A percentile compares a stretch with the other conserved stretches of the same genome.
Evolutionary conservation across 2,113 vertebrate species (phyloP).

Genomic region (Stigmatopora nigra): DNA sequence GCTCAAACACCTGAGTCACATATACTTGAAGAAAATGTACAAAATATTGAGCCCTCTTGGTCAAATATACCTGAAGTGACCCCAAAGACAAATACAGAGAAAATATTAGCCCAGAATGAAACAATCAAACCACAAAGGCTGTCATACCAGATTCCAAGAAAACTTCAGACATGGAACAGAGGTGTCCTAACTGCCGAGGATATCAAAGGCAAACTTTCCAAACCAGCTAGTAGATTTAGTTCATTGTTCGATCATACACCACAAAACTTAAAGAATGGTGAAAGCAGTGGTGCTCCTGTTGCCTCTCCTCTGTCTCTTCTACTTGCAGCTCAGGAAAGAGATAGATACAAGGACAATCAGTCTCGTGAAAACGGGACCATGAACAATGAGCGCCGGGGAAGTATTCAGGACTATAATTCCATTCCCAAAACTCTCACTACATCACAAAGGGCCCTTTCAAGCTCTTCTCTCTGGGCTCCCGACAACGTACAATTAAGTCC

Average conservation of each 20-base stretch:
- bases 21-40: constrained; percentile 40
- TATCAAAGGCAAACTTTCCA: constrained; percentile 22
- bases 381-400: constrained; percentile 25
- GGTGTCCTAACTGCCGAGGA: constrained; percentile 11
- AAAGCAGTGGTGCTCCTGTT: constrained; percentile 33
- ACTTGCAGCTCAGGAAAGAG: constrained; percentile 81
- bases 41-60: constrained; percentile 17
- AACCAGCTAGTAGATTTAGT: constrained; percentile 38
- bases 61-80: constrained; percentile 8
- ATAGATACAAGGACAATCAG: constrained; percentile 65
- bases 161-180: constrained; percentile 22
- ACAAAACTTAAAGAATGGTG: constrained; percentile 59
- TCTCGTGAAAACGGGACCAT: constrained; percentile 49
- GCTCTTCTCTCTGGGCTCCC: constrained; percentile 21
- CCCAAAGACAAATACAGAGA: constrained; percentile 15
- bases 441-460: constrained; percentile 53
- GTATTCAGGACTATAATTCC: constrained; percentile 61
- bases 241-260: constrained; percentile 59
- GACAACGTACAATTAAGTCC: constrained; percentile 20
- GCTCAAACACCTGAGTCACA: constrained; percentile 3
- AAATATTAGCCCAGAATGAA: constrained; percentile 18
- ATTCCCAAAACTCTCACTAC: constrained; percentile 71
- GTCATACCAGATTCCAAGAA: constrained; percentile 27
- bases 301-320: constrained; percentile 85
- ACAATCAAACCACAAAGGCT: constrained; percentile 13